phyloP scores from a whole-genome alignment of 2,113 vertebrate genomes.

The Eretmochelys imbricata region DNA sequence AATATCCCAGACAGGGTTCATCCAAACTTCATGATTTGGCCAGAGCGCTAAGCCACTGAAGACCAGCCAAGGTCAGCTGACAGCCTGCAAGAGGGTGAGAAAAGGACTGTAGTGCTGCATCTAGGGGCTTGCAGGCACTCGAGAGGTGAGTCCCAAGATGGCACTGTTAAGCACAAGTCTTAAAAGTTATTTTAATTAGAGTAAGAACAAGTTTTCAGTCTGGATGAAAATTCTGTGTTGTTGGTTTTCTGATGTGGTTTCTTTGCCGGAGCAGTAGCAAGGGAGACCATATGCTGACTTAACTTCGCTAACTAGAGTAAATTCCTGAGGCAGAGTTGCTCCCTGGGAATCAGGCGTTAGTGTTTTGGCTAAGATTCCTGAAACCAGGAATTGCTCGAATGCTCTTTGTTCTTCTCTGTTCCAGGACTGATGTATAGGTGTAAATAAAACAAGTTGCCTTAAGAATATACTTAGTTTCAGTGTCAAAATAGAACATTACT shows the following conservation, averaged over 20 bases:
- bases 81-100: background rate
- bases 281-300: background rate
- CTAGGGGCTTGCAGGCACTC: too few species aligned
- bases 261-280: background rate
- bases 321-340: background rate
- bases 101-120: background rate
- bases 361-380: background rate
- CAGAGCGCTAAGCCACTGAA: background rate
- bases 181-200: background rate
- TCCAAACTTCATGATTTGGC: background rate
- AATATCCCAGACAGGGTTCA: background rate
- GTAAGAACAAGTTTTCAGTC: background rate
- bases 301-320: background rate
- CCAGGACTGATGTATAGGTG: background rate
- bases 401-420: background rate
- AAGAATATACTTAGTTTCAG: too few species aligned
- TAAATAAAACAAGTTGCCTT: too few species aligned
- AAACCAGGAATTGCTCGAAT: background rate
- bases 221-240: background rate
- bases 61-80: background rate
- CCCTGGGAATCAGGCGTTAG: background rate
- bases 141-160: background rate
- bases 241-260: background rate
- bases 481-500: background rate
- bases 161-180: background rate